phyloP scores from a whole-genome alignment of 2,797 vertebrate genomes.

The Ficedula albicollis region DNA sequence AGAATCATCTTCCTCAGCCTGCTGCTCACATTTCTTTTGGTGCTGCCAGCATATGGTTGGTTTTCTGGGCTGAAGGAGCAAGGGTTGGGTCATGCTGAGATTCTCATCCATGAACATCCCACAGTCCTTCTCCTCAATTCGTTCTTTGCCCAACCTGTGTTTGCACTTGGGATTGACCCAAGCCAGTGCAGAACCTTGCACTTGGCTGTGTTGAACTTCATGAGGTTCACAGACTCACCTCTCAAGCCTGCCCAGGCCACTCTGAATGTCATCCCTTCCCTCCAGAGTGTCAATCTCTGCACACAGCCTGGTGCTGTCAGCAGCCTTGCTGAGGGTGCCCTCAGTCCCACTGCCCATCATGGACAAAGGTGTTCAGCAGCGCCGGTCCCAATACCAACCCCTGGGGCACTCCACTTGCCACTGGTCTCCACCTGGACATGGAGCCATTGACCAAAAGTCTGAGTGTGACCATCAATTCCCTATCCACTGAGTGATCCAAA shows the following conservation, averaged over 20 bases:
- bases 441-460: fast-evolving
- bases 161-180: neutral
- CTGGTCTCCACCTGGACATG: neutral
- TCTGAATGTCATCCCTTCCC: neutral
- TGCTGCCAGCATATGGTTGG: neutral
- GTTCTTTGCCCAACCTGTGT: neutral
- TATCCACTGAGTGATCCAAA: neutral
- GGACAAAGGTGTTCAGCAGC: fast-evolving
- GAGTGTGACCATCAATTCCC: neutral
- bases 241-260: neutral
- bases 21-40: neutral
- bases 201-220: neutral
- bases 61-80: neutral
- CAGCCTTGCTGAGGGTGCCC: neutral
- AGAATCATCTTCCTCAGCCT: neutral
- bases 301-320: neutral
- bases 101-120: neutral
- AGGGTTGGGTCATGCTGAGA: neutral
- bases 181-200: neutral
- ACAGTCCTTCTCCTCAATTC: neutral
- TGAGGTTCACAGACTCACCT: neutral
- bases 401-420: fast-evolving
- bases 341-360: neutral
- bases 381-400: fast-evolving
- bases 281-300: neutral